Base-by-base conservation (phyloP, 1,140 invertebrate species). In the Teleogryllus occipitalis region DNA sequence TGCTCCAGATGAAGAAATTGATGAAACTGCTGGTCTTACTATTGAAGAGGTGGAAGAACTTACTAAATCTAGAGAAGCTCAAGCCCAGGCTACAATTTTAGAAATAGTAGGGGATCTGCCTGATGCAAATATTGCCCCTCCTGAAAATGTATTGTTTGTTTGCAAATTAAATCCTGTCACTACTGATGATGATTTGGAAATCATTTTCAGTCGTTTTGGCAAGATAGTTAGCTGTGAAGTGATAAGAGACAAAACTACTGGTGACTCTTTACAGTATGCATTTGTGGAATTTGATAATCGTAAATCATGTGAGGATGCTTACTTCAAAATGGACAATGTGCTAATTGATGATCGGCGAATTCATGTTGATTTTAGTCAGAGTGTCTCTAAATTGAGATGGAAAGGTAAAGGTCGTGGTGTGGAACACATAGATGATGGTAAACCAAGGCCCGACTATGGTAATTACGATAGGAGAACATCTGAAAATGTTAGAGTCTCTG, bases 311-410 rank as follows among this genome's bases (percentile, higher is more conserved):
- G 98, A 99, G 88, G 94, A 96, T 82, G 98, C 98, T 7, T 99
- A 97, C 87, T 98, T 99, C 83, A 99, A 99, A 89, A 99, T 99
- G 98, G 98, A 99, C 84, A 99, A 99, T 88, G 98, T 99, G 0
- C 87, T 99, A 0, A 99, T 99, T 83, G 98, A 99, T 88, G 98
- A 99, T 85, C 87, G 98, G 75, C 89, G 98, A 83, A 99, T 99
- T 83, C 98, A 99, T 87, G 98, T 99, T 5, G 98, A 99, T 87
- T 99, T 99, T 87, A 98, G 97, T 82, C 98, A 99, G 85, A 98
- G 97, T 74, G 98, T 99, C 0, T 92, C 97, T 0, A 98, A 98
- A 87, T 91, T 96, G 83, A 92, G 92, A 82, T 97, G 95, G 94
- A 88, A 90, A 79, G 95, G 95, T 0, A 96, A 96, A 87, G 95